Base-by-base conservation (phyloP, 2,888 invertebrate genomes). In the Saturnia pavonia region DNA sequence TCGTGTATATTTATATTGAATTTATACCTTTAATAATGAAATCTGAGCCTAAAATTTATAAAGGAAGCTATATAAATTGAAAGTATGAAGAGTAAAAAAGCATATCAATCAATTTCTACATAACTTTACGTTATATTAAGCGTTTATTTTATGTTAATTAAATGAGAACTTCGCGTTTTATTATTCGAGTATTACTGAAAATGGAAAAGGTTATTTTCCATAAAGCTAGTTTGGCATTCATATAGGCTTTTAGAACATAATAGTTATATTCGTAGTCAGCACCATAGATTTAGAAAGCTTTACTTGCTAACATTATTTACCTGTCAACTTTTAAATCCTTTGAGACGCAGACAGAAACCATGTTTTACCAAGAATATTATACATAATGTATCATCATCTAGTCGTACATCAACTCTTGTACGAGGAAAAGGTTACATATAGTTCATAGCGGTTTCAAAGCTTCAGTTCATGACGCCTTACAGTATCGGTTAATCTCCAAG, bases 241-340 rank as follows among this genome's bases (percentile, higher is more conserved):
- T 16, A 22, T 65, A 40, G 34, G 63, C 63, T 63, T 34, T 63
- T 27, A 40, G n/a, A 65, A 65, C 40, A 34, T 63, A 34, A 57
- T 57, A 14, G 27, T 16, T 16, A 19, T 40, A 40, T 40, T 34
- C 14, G 19, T 40, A 1, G n/a, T 65, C 65, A 22, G n/a, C 40
- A 40, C 40, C 40, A 16, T 40, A n/a, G 65, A 34, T 65, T 65
- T 65, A 19, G 65, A 40, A 40, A 65, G 65, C 65, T 65, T 65
- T 34, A n/a, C 34, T 40, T 40, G 16, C n/a, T 40, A 40, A 40
- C 19, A 40, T 65, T 65, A 65, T 65, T n/a, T 65, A 40, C 65
- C 40, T 65, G 43, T 66, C 72, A 67, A 69, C 68, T 67, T 72
- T n/a, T 65, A 27, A 60, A 68, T 65, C 70, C 65, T 45, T 48